Base-by-base conservation (phyloP, 2,113 vertebrate species). In the Neolamprologus falcicula region DNA sequence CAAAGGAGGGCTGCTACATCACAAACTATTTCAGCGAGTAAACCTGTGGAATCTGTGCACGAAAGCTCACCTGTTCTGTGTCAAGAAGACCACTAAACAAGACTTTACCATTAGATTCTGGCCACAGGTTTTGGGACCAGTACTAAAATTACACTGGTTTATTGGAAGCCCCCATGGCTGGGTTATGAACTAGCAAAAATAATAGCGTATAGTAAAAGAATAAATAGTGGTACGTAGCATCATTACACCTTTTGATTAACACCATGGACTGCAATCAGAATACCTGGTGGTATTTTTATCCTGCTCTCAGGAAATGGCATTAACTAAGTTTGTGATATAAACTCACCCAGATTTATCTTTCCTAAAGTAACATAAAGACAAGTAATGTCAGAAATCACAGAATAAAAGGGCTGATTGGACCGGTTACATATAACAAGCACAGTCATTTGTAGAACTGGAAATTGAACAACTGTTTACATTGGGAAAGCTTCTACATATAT, bases 41-140 rank as follows among this genome's bases (percentile, higher is more conserved):
- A 59, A 31, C 13, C 13, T 16, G 55, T 14, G 0, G 6, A 59
- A 59, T 59, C 55, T 59, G 24, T 59, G 3, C 12, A 8, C 12
- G 1, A 59, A 31, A 31, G 26, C 57, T 31, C 57, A 31, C 26
- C 14, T 31, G 57, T 4, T 61, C 14, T 17, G 57, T 14, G 54
- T 57, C 24, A 8, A 16, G 12, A 57, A 1, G 0, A 59, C 14
- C 26, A 31, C 26, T 9, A 59, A 59, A 31, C 55, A 59, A 17
- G 5, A 31, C 57, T 17, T 61, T 17, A 61, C 26, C 57, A 61
- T 61, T 17, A 9, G 14, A 61, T 61, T 17, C 26, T 61, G 57
- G 26, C 14, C 14, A 17, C 26, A 31, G 26, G 26, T 16, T 59
- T 59, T 0, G 2, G 26, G 0, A 2, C 7, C 55, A 8, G 12